phyloP scores from a whole-genome alignment of 1,140 invertebrate genomes.

The Heliconius congener region DNA sequence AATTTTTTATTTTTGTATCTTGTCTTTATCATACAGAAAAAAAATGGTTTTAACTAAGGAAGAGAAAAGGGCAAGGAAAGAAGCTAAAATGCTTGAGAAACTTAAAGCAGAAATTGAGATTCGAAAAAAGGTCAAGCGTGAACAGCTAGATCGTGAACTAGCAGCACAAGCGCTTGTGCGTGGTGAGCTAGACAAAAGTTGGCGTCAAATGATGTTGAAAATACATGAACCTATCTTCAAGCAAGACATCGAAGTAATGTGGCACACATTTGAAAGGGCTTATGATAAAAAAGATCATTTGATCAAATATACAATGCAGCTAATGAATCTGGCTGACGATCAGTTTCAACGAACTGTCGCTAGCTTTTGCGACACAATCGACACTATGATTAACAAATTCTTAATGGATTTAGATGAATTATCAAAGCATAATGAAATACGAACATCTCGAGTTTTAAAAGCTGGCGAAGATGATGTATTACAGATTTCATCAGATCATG shows the following conservation, averaged over 20 bases:
- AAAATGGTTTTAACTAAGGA: slow-evolving; percentile 62
- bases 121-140: slow-evolving; percentile 55
- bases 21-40: neutral
- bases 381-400: slow-evolving; percentile 73
- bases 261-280: slow-evolving; percentile 68
- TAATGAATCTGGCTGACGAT: slow-evolving; percentile 67
- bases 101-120: slow-evolving; percentile 54
- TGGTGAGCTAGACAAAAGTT: slow-evolving; percentile 60
- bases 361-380: slow-evolving; percentile 70
- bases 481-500: slow-evolving; percentile 58
- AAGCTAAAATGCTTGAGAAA: slow-evolving; percentile 64
- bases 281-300: slow-evolving; percentile 71
- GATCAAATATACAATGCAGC: slow-evolving; percentile 56
- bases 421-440: slow-evolving; percentile 56
- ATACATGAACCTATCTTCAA: slow-evolving; percentile 72
- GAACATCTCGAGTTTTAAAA: slow-evolving; percentile 59
- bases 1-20: neutral
- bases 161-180: slow-evolving; percentile 54
- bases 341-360: slow-evolving; percentile 71
- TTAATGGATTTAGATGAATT: slow-evolving; percentile 61
- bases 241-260: slow-evolving; percentile 71
- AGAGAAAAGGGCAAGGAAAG: slow-evolving; percentile 67
- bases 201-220: slow-evolving; percentile 67
- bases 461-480: slow-evolving; percentile 53
- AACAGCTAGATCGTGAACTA: slow-evolving; percentile 64